These are phyloP conservation scores for Drosophila borealis DNA, from an alignment of 2,888 invertebrate species.

Conservation along the genomic window DNA sequence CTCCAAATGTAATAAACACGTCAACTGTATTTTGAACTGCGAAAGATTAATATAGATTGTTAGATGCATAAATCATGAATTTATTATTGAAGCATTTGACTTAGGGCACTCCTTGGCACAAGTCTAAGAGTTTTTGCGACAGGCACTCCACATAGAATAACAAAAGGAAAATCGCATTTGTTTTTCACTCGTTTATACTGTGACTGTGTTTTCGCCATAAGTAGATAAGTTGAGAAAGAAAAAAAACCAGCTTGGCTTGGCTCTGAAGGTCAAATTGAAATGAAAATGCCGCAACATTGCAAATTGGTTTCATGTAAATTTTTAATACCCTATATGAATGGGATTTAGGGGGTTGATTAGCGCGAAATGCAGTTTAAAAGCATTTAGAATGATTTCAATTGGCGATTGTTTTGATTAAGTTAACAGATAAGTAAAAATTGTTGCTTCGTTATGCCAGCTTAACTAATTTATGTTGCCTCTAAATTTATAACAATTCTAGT, in stretches of 20 bases:
- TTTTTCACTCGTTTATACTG: slow-evolving; percentile 31
- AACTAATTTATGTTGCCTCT: too few species aligned
- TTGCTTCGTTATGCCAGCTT: too few species aligned
- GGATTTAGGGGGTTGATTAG: not conserved
- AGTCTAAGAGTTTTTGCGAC: not conserved
- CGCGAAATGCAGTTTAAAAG: too few species aligned
- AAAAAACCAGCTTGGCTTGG: slow-evolving; percentile 34
- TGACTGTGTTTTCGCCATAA: slow-evolving; percentile 29
- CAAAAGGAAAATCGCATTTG: slow-evolving; percentile 44
- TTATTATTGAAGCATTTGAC: slow-evolving; percentile 28
- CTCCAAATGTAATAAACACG: not conserved
- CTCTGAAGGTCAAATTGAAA: slow-evolving; percentile 55
- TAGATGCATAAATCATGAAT: slow-evolving; percentile 41
- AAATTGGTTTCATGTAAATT: slow-evolving; percentile 55
- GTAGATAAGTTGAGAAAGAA: slow-evolving; percentile 20
- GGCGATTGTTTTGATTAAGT: too few species aligned
- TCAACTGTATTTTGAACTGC: not conserved
- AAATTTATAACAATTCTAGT: too few species aligned
- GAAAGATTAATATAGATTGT: slow-evolving; percentile 27
- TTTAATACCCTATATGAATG: slow-evolving; percentile 29
- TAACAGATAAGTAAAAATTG: too few species aligned
- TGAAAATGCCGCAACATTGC: slow-evolving; percentile 56
- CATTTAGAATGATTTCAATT: too few species aligned
- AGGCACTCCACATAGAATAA: slow-evolving; percentile 22
- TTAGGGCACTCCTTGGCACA: not conserved